A percentile compares a stretch with the other conserved stretches of the same genome.
These are phyloP conservation scores for Empidonax traillii DNA, from an alignment of 2,113 vertebrate genomes.

Conservation along the genomic window DNA sequence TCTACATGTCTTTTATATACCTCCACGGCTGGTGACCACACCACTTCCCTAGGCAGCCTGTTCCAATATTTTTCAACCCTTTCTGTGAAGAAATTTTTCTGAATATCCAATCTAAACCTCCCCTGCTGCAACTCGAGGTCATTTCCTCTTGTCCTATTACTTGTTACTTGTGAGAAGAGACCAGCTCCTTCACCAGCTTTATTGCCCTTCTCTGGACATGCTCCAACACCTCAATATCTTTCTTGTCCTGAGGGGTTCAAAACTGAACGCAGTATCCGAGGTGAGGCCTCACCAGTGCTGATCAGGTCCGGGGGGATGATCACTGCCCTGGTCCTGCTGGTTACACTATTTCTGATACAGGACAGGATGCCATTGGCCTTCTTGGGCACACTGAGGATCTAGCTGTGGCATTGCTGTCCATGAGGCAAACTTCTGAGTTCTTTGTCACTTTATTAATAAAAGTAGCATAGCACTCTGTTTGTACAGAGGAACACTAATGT, in stretches of 20 bases:
- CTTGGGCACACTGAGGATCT: neutral
- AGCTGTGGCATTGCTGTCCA: neutral
- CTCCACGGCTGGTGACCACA: neutral
- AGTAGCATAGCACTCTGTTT: neutral
- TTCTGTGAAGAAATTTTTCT: neutral
- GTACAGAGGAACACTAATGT: neutral
- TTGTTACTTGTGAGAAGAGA: neutral
- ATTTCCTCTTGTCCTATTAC: neutral
- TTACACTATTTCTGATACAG: neutral
- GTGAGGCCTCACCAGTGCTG: neutral
- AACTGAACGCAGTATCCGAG: rapidly evolving
- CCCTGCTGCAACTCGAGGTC: rapidly evolving
- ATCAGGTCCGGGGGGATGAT: neutral
- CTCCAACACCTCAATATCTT: neutral
- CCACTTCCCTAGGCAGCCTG: neutral
- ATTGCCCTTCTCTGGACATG: neutral
- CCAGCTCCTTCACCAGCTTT: neutral
- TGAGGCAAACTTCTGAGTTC: neutral
- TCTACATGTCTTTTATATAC: rapidly evolving
- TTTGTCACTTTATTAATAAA: neutral
- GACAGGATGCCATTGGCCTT: neutral
- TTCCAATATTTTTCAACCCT: neutral
- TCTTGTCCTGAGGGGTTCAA: neutral
- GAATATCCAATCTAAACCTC: neutral
- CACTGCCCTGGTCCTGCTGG: neutral